Evolutionary conservation across 2,888 invertebrate genomes (phyloP).

Genomic region (Caenorhabditis afra): DNA sequence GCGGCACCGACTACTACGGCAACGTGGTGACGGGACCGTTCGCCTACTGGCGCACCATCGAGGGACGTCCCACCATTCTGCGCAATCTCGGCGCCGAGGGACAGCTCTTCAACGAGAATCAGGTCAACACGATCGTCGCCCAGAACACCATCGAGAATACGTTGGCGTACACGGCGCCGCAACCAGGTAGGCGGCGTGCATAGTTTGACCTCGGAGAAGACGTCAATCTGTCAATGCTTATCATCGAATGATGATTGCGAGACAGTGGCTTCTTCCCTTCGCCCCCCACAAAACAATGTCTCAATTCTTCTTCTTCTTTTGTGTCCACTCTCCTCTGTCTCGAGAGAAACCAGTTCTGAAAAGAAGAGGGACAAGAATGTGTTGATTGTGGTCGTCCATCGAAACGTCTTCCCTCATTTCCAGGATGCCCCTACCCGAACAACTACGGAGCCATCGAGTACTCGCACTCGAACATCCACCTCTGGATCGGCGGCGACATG

Average conservation of each 20-base stretch:
- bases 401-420: constrained; percentile 11
- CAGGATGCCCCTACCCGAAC: constrained; percentile 79
- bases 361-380: constrained; percentile 1
- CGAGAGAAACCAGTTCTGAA: constrained; percentile 28
- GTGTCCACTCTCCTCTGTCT: constrained; percentile 1
- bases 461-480: constrained; percentile 79
- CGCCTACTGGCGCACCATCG: constrained; percentile 79
- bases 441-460: constrained; percentile 80
- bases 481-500: constrained; percentile 73
- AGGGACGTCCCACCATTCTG: constrained; percentile 77
- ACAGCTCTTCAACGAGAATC: constrained; percentile 73
- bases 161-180: constrained; percentile 79
- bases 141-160: constrained; percentile 79
- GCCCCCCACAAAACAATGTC: too few species aligned
- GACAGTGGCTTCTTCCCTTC: background rate
- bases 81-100: constrained; percentile 77
- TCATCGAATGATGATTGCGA: background rate
- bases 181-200: constrained; percentile 63
- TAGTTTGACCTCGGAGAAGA: background rate
- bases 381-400: constrained; percentile 14
- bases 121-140: constrained; percentile 75
- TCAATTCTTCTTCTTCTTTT: constrained; percentile 3
- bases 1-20: constrained; percentile 76
- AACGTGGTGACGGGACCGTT: constrained; percentile 78
- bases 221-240: background rate